These are phyloP conservation scores for Lepetodrilus schrolli DNA, from an alignment of 2,888 invertebrate genomes.

Conservation along the genomic window DNA sequence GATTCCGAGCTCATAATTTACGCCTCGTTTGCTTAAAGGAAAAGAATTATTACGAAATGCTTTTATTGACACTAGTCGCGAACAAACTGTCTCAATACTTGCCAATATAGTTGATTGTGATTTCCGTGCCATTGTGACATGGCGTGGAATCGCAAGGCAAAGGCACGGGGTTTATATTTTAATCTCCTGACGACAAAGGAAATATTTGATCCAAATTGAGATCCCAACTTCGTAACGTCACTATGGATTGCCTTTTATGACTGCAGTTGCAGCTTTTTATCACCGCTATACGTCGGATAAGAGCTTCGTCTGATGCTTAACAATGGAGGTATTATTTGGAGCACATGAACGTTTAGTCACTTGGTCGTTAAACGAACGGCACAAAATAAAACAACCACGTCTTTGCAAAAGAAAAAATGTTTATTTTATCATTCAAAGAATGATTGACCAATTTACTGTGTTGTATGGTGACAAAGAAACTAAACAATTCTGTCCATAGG, in stretches of 20 bases:
- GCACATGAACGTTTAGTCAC: background rate
- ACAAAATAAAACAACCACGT: constrained; percentile 19
- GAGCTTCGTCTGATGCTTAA: background rate
- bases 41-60: constrained; percentile 43
- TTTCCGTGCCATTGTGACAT: constrained; percentile 22
- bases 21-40: constrained; percentile 39
- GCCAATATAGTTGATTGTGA: constrained; percentile 20
- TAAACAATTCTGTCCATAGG: constrained; percentile 15
- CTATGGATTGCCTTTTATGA: constrained; percentile 6
- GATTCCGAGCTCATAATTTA: constrained; percentile 42
- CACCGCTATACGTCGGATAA: background rate
- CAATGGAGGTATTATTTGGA: constrained; percentile 21
- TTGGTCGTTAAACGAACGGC: background rate
- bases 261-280: constrained; percentile 24
- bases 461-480: constrained; percentile 12
- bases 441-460: constrained; percentile 24
- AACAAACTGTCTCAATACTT: constrained; percentile 23
- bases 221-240: background rate
- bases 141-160: background rate
- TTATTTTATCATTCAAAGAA: constrained; percentile 5
- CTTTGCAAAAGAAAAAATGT: constrained; percentile 8
- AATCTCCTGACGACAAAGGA: constrained; percentile 30
- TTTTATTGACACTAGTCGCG: constrained; percentile 37
- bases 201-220: constrained; percentile 25
- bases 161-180: constrained; percentile 26